Evolutionary conservation across 2,888 invertebrate genomes (phyloP).

Genomic region (Apodemia hepburni): DNA sequence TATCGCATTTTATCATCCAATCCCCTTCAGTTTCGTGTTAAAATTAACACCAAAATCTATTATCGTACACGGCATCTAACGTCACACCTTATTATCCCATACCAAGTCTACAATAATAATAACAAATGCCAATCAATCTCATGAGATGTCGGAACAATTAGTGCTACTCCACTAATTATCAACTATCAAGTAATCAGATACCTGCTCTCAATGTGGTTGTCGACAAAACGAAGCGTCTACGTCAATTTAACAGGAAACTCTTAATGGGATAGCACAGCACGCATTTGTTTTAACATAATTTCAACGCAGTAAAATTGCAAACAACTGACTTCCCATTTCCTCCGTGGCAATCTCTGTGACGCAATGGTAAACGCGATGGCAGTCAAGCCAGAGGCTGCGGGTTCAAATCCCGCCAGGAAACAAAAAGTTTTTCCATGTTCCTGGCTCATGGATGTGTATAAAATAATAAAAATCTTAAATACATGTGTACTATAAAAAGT

Average conservation of each 20-base stretch:
- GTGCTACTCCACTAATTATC: constrained; percentile 58
- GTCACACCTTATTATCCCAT: constrained; percentile 31
- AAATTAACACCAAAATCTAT: constrained; percentile 27
- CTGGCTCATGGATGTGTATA: too few species aligned
- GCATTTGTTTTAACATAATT: not conserved
- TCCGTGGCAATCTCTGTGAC: too few species aligned
- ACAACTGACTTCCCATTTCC: too few species aligned
- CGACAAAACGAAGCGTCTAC: constrained; percentile 61
- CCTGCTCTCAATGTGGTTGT: constrained; percentile 49
- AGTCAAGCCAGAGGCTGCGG: too few species aligned
- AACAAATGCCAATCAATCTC: constrained; percentile 63
- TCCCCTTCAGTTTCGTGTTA: constrained; percentile 27
- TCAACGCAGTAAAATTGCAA: too few species aligned
- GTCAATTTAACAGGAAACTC: constrained; percentile 42
- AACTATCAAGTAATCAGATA: constrained; percentile 51
- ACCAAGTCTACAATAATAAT: constrained; percentile 48
- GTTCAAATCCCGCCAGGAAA: too few species aligned
- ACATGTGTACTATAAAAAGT: too few species aligned
- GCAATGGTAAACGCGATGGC: too few species aligned
- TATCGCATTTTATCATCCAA: constrained; percentile 12
- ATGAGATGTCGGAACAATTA: constrained; percentile 62
- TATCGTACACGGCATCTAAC: constrained; percentile 24
- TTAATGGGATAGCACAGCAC: not conserved
- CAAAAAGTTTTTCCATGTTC: too few species aligned
- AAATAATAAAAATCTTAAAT: too few species aligned